These are phyloP conservation scores for Coptodon rendalli DNA, from an alignment of 2,113 vertebrate species.

Conservation along the genomic window DNA sequence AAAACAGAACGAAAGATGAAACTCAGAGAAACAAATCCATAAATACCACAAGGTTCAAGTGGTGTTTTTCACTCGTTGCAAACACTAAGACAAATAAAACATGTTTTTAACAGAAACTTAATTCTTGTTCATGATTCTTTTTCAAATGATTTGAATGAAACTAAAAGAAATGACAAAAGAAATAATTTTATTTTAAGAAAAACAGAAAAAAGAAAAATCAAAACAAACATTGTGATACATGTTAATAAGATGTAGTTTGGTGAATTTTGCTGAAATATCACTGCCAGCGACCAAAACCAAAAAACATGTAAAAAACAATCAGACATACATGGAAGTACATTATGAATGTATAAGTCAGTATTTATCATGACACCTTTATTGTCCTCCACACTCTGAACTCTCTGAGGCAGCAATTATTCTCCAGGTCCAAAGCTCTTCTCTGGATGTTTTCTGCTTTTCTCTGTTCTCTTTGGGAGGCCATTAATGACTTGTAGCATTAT, in stretches of 20 bases:
- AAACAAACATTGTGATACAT: not conserved
- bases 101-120: fast-evolving
- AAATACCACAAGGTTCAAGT: fast-evolving
- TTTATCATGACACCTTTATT: not conserved
- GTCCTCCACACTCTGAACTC: too few relatives aligned
- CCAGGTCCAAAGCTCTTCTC: too few relatives aligned
- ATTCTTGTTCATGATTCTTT: not conserved
- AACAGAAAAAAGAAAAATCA: fast-evolving
- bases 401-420: too few relatives aligned
- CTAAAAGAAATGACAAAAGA: not conserved
- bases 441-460: too few relatives aligned
- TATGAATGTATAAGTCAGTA: not conserved
- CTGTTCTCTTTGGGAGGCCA: too few relatives aligned
- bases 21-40: fast-evolving
- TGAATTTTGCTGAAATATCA: fast-evolving
- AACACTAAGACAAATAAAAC: not conserved
- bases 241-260: fast-evolving
- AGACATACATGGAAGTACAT: not conserved
- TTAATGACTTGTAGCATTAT: too few relatives aligned
- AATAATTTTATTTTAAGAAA: not conserved
- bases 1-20: not conserved
- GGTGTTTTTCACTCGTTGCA: not conserved
- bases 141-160: not conserved
- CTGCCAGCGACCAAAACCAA: fast-evolving
- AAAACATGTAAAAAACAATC: not conserved